phyloP scores from a whole-genome alignment of 2,888 invertebrate genomes.

The Acronicta alni region DNA sequence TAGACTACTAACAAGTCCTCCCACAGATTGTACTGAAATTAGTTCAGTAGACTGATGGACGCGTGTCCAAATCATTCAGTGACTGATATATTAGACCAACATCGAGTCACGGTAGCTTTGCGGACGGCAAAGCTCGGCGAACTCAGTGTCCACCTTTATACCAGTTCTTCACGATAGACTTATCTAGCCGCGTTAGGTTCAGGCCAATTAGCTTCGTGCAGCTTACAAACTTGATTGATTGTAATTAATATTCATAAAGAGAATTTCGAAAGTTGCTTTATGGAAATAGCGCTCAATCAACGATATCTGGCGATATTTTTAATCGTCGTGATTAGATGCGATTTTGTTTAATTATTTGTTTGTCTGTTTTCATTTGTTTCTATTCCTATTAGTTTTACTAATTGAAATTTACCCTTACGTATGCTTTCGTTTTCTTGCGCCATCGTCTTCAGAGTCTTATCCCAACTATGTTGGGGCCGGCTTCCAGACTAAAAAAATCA shows the following conservation, averaged over 20 bases:
- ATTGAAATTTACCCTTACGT: too few species aligned
- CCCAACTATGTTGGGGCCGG: too few species aligned
- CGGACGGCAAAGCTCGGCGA: too few species aligned
- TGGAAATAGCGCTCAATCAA: conserved; percentile 42
- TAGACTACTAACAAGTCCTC: conserved; percentile 25
- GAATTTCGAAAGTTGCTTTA: conserved; percentile 49
- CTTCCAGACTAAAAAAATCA: too few species aligned
- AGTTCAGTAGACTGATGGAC: conserved; percentile 40
- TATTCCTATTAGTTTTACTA: too few species aligned
- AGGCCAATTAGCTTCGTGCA: conserved; percentile 52
- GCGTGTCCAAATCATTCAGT: conserved; percentile 47
- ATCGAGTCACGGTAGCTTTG: conserved; percentile 44
- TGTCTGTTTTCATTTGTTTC: neutral
- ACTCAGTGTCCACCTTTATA: conserved; percentile 44
- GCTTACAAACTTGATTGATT: conserved; percentile 49
- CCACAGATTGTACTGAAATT: conserved; percentile 25
- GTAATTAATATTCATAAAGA: conserved; percentile 50
- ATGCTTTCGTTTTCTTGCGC: too few species aligned
- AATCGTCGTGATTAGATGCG: conserved; percentile 17
- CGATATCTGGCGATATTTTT: conserved; percentile 16
- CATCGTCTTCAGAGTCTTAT: too few species aligned
- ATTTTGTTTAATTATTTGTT: conserved; percentile 20
- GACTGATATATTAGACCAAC: conserved; percentile 47
- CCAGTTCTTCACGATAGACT: conserved; percentile 43
- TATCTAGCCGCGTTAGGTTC: conserved; percentile 47